Base-by-base conservation (phyloP, 2,113 vertebrate species). In the Ophiodon elongatus region DNA sequence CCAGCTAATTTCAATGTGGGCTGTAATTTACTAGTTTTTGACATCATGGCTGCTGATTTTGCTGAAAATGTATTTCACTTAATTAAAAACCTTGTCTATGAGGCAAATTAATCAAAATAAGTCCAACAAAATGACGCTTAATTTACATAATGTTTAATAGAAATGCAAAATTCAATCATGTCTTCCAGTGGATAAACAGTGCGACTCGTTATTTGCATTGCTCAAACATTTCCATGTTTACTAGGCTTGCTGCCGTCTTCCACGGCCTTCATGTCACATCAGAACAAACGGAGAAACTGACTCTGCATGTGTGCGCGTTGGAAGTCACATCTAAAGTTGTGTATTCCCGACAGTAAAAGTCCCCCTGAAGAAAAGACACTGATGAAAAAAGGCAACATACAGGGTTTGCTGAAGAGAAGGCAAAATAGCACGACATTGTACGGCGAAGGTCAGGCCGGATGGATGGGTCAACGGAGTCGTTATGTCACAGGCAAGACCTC, bases 211-310 rank as follows among this genome's bases (percentile, higher is more conserved):
- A 29, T 50, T 29, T 56, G 29, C 15, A 15, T 5, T 23, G 35
- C 13, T 80, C 37, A 37, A 50, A 81, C 39, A 39, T 71, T 37
- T 37, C 9, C 15, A 33, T 45, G 37, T 72, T 72, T 47, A 39
- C 59, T 27, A 37, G 21, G 17, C n/a, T 13, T n/a, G 19, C 39
- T 74, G 50, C 37, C 13, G 14, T 43, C 62, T 57, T 10, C 50
- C 35, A 13, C 63, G 39, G 41, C 31, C 50, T 62, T 60, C 17
- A 14, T 68, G 31, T 47, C 41, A 23, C 23, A 37, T 67, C 37
- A 63, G 43, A 52, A 19, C 27, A 62, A 70, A 63, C 29, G 0
- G 0, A 35, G 35, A 23, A 13, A 67, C 50, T 4, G 15, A 45
- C 14, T 21, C n/a, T 29, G 15, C 4, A 35, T 33, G 23, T 62